A percentile compares a stretch with the other conserved stretches of the same genome.
Evolutionary conservation across 2,113 vertebrate genomes (phyloP).

Genomic region (Lota lota): DNA sequence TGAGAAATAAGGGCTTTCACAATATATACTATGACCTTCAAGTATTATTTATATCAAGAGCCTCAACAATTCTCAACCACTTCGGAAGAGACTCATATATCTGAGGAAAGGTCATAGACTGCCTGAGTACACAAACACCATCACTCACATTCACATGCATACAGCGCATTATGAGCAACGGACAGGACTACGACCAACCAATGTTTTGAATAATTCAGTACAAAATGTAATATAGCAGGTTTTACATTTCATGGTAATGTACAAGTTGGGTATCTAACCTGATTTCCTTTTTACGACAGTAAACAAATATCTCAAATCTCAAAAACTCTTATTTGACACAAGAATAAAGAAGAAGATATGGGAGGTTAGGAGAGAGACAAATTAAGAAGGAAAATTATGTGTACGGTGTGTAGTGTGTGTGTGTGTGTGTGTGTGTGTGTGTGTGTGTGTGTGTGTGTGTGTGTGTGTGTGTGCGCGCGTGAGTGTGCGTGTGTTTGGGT

Average conservation of each 20-base stretch:
- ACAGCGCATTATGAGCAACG: no score
- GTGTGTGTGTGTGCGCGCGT: background rate
- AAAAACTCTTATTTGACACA: background rate
- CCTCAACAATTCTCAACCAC: conserved; percentile 20
- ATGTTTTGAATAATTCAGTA: no score
- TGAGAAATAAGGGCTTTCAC: background rate
- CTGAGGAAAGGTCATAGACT: conserved; percentile 36
- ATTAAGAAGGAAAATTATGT: background rate
- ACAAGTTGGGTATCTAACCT: no score
- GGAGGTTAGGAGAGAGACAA: background rate
- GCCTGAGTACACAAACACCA: conserved; percentile 24
- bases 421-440: background rate
- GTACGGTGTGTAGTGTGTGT: background rate
- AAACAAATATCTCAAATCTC: no score
- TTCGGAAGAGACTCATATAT: conserved; percentile 19
- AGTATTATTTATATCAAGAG: conserved; percentile 27
- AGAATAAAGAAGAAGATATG: conserved; percentile 6
- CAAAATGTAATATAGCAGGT: no score
- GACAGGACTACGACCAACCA: no score
- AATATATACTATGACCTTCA: background rate
- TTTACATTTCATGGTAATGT: no score
- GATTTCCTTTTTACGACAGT: no score
- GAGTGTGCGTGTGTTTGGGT: conserved; percentile 2
- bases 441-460: no score
- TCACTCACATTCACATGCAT: background rate